These are phyloP conservation scores for Apis dorsata DNA, from an alignment of 1,140 invertebrate genomes.

Conservation along the genomic window DNA sequence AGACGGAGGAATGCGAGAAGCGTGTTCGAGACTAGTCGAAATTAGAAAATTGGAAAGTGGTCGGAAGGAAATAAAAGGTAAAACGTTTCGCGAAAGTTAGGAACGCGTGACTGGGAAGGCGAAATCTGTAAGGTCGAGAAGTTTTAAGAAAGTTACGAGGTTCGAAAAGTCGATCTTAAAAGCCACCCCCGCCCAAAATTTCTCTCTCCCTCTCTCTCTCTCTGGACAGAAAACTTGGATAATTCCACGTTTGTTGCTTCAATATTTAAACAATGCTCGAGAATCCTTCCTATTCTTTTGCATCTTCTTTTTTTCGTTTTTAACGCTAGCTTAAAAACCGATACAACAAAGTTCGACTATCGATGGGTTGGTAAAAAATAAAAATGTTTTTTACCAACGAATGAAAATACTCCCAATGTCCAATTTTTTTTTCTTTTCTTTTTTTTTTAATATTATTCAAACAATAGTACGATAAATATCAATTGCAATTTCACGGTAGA, in stretches of 20 bases:
- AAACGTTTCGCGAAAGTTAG: conserved; percentile 48
- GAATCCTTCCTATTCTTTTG: conserved; percentile 4
- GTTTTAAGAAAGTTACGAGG: conserved; percentile 64
- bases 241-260: conserved; percentile 21
- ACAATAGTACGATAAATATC: background rate
- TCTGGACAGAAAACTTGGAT: conserved; percentile 36
- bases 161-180: conserved; percentile 55
- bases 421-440: too few relatives aligned
- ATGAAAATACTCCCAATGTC: too few relatives aligned
- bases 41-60: background rate
- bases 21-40: too few relatives aligned
- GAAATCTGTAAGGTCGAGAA: conserved; percentile 37
- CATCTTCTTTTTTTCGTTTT: background rate
- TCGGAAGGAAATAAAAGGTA: background rate
- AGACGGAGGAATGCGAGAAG: background rate
- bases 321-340: too few relatives aligned
- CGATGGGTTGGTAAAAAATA: too few relatives aligned
- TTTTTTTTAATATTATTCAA: background rate
- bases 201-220: conserved; percentile 3
- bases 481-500: background rate
- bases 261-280: conserved; percentile 55
- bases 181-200: conserved; percentile 34
- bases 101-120: conserved; percentile 47
- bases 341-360: too few relatives aligned
- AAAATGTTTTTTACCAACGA: too few relatives aligned